Evolutionary conservation across 2,888 invertebrate species (phyloP).

Genomic region (Rugalucina vietnamica): DNA sequence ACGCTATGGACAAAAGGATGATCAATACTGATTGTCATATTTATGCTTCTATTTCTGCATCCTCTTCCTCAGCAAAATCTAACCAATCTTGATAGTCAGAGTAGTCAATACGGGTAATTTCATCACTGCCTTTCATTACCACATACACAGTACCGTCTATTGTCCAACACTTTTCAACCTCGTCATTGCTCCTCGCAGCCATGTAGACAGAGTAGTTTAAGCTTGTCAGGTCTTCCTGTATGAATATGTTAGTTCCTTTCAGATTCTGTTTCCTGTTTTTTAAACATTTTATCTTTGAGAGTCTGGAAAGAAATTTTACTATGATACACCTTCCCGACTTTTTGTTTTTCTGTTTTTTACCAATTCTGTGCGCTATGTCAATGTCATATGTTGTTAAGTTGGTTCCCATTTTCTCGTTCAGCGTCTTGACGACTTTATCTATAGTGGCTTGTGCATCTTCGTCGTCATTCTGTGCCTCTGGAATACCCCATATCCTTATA

Average conservation of each 20-base stretch:
- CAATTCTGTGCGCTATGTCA: slow-evolving; percentile 6
- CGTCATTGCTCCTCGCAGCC: background rate
- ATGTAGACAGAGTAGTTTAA: background rate
- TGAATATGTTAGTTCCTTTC: slow-evolving; percentile 5
- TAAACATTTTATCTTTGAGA: background rate
- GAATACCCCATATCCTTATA: slow-evolving; percentile 1
- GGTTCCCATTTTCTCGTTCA: slow-evolving; percentile 4
- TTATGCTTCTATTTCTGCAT: too few species aligned
- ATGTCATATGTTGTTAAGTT: background rate
- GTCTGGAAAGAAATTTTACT: background rate
- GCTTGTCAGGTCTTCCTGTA: slow-evolving; percentile 5
- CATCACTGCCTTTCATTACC: background rate
- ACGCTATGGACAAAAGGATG: too few species aligned
- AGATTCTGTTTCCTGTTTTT: background rate
- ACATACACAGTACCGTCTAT: background rate
- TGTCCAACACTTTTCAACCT: background rate
- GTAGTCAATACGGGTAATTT: background rate
- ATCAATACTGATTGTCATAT: too few species aligned
- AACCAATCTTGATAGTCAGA: background rate
- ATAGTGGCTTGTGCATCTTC: background rate
- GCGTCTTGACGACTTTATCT: background rate
- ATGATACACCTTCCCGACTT: slow-evolving; percentile 5
- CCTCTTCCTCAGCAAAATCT: background rate
- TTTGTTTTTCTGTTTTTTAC: background rate
- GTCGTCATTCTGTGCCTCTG: background rate